Conservation (phyloP, 2,113 vertebrate species). For the Paramisgurnus dabryanus region DNA sequence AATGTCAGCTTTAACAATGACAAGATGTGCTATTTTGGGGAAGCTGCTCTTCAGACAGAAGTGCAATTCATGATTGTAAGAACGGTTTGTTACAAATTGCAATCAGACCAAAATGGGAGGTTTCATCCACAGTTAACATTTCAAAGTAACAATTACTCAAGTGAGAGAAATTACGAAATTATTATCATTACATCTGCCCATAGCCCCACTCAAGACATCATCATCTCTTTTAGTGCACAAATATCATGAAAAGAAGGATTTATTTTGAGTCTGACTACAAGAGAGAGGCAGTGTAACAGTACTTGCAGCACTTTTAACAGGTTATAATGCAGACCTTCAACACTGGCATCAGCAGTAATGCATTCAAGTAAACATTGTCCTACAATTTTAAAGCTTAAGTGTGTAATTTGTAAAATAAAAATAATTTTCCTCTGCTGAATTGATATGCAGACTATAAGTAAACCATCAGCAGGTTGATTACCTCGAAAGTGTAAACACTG, state of each 20-base stretch:
- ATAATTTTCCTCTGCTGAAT: background rate
- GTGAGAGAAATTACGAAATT: background rate
- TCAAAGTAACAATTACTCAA: background rate
- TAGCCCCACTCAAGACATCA: background rate
- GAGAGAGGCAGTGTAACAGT: background rate
- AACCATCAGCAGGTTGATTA: background rate
- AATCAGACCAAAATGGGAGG: background rate
- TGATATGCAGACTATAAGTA: background rate
- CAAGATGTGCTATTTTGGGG: background rate
- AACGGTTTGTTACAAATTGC: background rate
- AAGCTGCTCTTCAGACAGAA: background rate
- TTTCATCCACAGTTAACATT: background rate
- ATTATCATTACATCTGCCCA: background rate
- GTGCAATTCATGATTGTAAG: background rate
- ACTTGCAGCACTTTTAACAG: slow-evolving; percentile 1
- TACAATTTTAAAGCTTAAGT: background rate
- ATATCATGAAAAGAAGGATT: background rate
- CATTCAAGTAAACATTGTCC: slow-evolving; percentile 12
- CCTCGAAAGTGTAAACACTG: too few species aligned
- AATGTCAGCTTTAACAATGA: background rate
- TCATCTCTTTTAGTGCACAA: background rate
- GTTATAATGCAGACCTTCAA: slow-evolving; percentile 20
- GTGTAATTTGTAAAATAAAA: background rate
- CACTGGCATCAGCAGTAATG: slow-evolving; percentile 8
- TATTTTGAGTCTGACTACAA: background rate